Evolutionary conservation across 2,113 vertebrate genomes (phyloP), one percentile per base, ranked within the genome.

Genomic region (Bos javanicus): DNA sequence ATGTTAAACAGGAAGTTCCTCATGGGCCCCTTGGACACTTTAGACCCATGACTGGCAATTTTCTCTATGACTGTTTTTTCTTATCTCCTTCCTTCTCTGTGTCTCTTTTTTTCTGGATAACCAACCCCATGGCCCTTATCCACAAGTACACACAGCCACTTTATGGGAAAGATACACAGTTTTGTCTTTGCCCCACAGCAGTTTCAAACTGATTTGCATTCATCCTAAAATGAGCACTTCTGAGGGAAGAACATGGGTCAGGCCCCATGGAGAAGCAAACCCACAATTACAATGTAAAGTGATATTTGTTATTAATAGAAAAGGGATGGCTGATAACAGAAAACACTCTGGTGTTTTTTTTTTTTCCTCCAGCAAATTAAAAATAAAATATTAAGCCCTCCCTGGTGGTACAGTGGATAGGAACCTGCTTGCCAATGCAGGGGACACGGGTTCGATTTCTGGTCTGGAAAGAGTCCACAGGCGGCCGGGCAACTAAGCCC

Each of bases 51-150:
- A 62, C 82, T 81, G 67, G 60, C 56, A 59, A 56, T 81, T 43
- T 95, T 81, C 46, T 87, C 59, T 71, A 16, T 13, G 19, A 59
- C 50, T 71, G 82, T 56, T 52, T 84, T 91, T 92, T 74, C 43
- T 89, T 74, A 39, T 48, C 26, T 28, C 46, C 48, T 90, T 91
- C 85, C 57, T 26, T 39, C 64, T 16, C 28, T 1, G 60, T n/a
- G 67, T 78, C 48, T 94, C 71, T 91, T 87, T 83, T 74, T 90
- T 82, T 54, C 46, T 83, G 33, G 62, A 91, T 36, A 96, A 85
- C 13, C 76, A 64, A 39, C n/a, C 21, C 48, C 17, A 36, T 12
- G 39, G 52, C 19, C 78, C 62, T 92, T 52, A 76, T 36, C 19
- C 54, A 60, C 21, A 56, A 0, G 12, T 25, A 50, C 12, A 85